Base-by-base conservation (phyloP, 2,888 invertebrate genomes). In the Ormia ochracea region DNA sequence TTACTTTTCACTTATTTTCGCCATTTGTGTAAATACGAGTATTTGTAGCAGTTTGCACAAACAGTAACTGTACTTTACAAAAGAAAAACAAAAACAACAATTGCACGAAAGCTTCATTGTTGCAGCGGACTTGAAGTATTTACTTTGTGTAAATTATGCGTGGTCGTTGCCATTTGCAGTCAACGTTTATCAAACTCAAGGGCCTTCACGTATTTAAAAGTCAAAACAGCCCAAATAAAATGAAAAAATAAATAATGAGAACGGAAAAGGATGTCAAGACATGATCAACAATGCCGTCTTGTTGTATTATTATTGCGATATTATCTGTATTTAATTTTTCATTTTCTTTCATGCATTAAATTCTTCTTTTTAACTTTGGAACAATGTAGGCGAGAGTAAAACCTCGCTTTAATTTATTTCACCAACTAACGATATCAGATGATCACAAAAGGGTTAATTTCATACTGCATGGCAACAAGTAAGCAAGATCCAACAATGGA, bases 231-330 rank as follows among this genome's bases (percentile, higher is more conserved):
- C 33, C 26, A 10, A 41, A 45, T 26, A n/a, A 9, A 28, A 19
- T 74, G 14, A 14, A 48, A 59, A 21, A 4, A 33, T 23, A 48
- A 54, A 63, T 56, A 38, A 48, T 72, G 72, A 54, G 76, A 80
- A 80, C 80, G 80, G 80, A 80, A 80, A 80, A 76, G 80, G 80
- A 80, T 80, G 80, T 80, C 80, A 80, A 80, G 72, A 36, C 70
- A 72, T 72, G 75, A 76, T 80, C 66, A 65, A 41, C 61, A 54
- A 33, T 33, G 23, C 17, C 10, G 33, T 73, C 7, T 26, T 69
- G 38, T 45, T 70, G 23, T 19, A 14, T 19, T 63, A 17, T 43
- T 79, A 19, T 50, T 75, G 43, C 56, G 80, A 80, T 80, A 68
- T 72, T 76, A 80, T 80, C 80, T 76, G 58, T 17, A 58, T 72